Evolutionary conservation across 2,113 vertebrate genomes (phyloP).

Genomic region (Ciconia boyciana): DNA sequence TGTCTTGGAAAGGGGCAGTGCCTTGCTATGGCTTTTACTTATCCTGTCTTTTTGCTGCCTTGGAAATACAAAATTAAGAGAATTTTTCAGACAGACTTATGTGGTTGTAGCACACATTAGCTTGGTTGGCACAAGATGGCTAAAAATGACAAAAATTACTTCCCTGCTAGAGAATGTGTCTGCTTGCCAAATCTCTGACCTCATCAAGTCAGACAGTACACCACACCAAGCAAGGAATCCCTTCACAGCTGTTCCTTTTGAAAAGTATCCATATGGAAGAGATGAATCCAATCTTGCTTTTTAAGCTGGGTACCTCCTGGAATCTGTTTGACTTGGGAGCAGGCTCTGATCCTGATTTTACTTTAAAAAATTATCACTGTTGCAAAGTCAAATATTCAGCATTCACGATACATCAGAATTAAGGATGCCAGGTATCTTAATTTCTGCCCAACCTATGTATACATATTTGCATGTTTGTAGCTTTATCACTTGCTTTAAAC

Average conservation of each 20-base stretch:
- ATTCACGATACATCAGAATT: neutral
- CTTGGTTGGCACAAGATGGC: neutral
- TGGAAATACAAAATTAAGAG: neutral
- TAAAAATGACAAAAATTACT: neutral
- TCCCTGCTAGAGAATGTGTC: neutral
- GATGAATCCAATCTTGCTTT: neutral
- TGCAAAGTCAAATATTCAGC: neutral
- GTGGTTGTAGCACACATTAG: neutral
- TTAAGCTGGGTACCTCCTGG: neutral
- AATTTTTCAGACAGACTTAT: neutral
- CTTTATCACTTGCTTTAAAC: neutral
- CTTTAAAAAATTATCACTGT: neutral
- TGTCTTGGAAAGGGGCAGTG: neutral
- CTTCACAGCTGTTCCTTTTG: neutral
- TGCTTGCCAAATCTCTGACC: neutral
- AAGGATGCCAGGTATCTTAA: neutral
- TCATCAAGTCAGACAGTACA: neutral
- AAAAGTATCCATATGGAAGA: neutral
- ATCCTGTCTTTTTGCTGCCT: neutral
- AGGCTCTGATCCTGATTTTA: neutral
- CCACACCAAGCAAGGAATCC: neutral
- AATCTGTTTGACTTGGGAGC: neutral
- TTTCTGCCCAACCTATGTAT: neutral
- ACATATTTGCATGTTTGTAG: neutral
- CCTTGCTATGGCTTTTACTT: neutral